These are phyloP conservation scores for Cephus cinctus DNA, from an alignment of 1,140 invertebrate species.

Conservation along the genomic window DNA sequence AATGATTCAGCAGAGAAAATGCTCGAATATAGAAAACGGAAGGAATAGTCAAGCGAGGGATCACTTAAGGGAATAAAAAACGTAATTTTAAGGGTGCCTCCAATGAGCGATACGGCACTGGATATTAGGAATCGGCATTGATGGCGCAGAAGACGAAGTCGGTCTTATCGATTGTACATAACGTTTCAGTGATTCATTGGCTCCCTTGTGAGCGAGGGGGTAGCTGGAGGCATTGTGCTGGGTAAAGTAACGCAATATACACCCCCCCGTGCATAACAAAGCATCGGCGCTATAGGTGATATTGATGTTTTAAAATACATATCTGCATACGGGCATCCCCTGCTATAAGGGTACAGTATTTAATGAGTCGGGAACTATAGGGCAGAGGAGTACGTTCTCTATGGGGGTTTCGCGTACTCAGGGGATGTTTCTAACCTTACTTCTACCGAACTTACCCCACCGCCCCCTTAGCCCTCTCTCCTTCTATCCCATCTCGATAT, in stretches of 20 bases:
- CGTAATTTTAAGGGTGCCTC: conserved; percentile 2
- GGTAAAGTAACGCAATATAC: conserved; percentile 48
- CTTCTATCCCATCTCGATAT: conserved; percentile 16
- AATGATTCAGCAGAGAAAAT: too few species aligned
- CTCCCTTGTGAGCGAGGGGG: conserved; percentile 24
- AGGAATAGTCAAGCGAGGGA: too few species aligned
- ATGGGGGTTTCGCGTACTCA: conserved; percentile 23
- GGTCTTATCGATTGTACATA: conserved; percentile 35
- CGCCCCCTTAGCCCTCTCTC: conserved; percentile 7
- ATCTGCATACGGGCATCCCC: conserved; percentile 40
- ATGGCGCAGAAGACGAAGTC: conserved; percentile 16
- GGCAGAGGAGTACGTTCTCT: conserved; percentile 20
- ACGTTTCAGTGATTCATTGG: conserved; percentile 46
- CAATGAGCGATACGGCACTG: conserved; percentile 5
- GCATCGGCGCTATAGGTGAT: conserved; percentile 41
- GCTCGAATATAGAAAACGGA: too few species aligned
- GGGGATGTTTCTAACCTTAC: conserved; percentile 31
- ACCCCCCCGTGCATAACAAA: conserved; percentile 36
- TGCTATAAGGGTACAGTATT: conserved; percentile 41
- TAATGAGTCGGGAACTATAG: conserved; percentile 46
- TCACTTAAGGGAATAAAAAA: conserved; percentile 1
- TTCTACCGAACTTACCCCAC: conserved; percentile 13
- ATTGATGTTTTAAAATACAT: conserved; percentile 51
- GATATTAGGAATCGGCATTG: conserved; percentile 19
- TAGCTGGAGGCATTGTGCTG: conserved; percentile 45